These are phyloP conservation scores for Dicrurus megarhynchus DNA, from an alignment of 2,113 vertebrate genomes.

Conservation along the genomic window DNA sequence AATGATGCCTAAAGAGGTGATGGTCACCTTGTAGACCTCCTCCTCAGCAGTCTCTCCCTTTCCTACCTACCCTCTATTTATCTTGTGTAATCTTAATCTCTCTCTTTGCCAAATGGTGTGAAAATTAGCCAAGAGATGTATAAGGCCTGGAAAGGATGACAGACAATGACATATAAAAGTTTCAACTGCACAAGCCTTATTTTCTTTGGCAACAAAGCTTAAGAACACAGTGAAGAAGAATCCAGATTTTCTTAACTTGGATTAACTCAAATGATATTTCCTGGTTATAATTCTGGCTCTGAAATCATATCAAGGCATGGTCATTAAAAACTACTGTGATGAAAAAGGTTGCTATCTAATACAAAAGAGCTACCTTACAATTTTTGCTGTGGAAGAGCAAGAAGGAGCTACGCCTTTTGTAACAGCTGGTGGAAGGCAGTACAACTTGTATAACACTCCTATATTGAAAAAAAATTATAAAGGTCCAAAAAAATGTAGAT, in stretches of 20 bases:
- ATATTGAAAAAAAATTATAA: background rate
- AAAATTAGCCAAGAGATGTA: background rate
- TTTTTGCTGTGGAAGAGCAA: background rate
- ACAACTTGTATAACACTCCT: background rate
- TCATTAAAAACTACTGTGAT: background rate
- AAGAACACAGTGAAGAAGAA: background rate
- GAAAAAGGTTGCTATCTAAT: background rate
- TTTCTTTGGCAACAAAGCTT: background rate
- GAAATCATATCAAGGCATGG: background rate
- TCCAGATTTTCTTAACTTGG: background rate
- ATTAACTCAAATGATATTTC: background rate
- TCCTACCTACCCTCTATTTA: background rate
- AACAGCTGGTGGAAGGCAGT: background rate
- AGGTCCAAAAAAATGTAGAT: background rate
- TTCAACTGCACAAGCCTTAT: background rate
- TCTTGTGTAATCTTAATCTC: background rate
- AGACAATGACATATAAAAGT: background rate
- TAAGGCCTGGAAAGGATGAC: background rate
- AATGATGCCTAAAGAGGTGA: background rate
- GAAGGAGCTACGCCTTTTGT: fast-evolving
- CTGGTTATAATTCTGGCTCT: background rate
- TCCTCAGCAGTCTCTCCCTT: background rate
- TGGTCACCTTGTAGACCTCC: background rate
- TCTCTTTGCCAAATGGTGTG: background rate
- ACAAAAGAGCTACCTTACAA: background rate